Evolutionary conservation across 53 echinoderm and acorn worm genomes (phyloP).

Genomic region (Temnopleurus reevesii): DNA sequence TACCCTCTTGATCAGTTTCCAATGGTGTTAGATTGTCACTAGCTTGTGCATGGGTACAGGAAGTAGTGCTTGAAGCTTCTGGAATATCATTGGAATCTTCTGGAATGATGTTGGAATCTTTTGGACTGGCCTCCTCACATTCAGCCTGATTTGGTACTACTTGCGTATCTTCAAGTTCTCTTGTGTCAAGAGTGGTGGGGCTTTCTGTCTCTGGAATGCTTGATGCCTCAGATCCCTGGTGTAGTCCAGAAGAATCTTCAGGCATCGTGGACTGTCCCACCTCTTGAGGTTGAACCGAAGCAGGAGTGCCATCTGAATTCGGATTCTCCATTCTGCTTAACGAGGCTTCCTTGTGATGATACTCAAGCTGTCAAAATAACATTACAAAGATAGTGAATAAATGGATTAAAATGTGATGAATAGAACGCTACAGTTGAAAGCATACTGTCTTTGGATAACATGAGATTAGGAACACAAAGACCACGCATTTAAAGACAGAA

Average conservation of each 20-base stretch:
- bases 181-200: background rate
- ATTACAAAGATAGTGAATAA: too few relatives aligned
- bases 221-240: too few relatives aligned
- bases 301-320: background rate
- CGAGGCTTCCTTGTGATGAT: background rate
- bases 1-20: background rate
- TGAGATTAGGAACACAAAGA: too few relatives aligned
- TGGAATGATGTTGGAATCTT: too few relatives aligned
- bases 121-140: too few relatives aligned
- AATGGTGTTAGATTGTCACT: background rate
- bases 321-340: background rate
- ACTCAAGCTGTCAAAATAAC: background rate
- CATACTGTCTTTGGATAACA: too few relatives aligned
- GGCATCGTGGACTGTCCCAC: too few relatives aligned
- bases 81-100: too few relatives aligned
- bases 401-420: too few relatives aligned
- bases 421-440: too few relatives aligned
- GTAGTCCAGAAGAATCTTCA: background rate
- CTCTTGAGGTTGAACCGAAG: background rate
- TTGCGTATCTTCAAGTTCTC: background rate
- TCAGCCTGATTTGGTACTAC: too few relatives aligned
- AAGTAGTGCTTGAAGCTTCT: background rate
- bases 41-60: background rate
- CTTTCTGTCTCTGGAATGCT: background rate
- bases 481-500: too few relatives aligned